Conservation (phyloP, 2,888 invertebrate genomes). For the Parnassius apollo region DNA sequence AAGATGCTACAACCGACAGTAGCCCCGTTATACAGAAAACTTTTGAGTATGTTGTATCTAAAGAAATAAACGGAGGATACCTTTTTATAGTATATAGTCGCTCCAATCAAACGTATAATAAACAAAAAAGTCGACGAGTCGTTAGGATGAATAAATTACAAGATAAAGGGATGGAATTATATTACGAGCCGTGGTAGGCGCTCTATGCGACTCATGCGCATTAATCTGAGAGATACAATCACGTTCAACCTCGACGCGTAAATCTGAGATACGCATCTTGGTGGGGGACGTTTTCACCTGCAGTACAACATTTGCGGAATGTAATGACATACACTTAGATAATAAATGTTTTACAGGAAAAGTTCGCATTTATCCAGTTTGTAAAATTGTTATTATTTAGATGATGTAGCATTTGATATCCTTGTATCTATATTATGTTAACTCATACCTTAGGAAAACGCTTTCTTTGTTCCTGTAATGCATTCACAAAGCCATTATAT, state of each 20-base stretch:
- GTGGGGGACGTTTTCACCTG: constrained; percentile 42
- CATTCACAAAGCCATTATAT: too few relatives aligned
- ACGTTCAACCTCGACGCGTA: constrained; percentile 57
- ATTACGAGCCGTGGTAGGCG: constrained; percentile 49
- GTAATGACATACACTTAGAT: constrained; percentile 22
- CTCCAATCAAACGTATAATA: constrained; percentile 40
- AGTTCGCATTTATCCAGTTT: not conserved
- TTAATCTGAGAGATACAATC: constrained; percentile 76
- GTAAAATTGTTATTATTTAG: constrained; percentile 19
- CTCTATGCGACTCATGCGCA: constrained; percentile 56
- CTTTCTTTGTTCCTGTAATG: too few relatives aligned
- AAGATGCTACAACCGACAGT: constrained; percentile 4
- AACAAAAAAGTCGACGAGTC: constrained; percentile 33
- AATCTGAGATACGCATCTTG: constrained; percentile 74
- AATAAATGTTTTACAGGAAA: constrained; percentile 26
- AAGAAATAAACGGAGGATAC: constrained; percentile 20
- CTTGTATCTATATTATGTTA: too few relatives aligned
- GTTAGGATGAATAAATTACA: constrained; percentile 44
- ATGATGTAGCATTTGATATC: too few relatives aligned
- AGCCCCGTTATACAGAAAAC: constrained; percentile 15
- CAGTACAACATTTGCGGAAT: constrained; percentile 31
- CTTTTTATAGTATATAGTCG: constrained; percentile 30
- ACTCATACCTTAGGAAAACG: too few relatives aligned
- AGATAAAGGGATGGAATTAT: constrained; percentile 54
- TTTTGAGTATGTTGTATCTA: constrained; percentile 4